Evolutionary conservation across 2,797 vertebrate genomes (phyloP).

Genomic region (Chaetodon trifasciatus): DNA sequence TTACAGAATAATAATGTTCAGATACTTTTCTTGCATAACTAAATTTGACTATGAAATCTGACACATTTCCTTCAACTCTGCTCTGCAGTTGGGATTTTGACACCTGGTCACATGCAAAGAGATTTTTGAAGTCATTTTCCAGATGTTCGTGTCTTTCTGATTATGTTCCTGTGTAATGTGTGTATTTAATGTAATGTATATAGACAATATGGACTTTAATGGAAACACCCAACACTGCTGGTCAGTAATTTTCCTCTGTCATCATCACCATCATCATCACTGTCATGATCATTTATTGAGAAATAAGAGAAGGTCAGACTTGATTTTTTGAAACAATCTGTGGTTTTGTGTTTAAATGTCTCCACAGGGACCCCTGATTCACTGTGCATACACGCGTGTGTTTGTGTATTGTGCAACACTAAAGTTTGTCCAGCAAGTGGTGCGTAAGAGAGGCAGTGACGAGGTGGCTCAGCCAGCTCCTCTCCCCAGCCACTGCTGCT

Average conservation of each 20-base stretch:
- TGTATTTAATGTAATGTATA: not conserved
- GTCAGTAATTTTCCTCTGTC: conserved; percentile 37
- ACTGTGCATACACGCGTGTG: not conserved
- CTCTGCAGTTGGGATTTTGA: too few species aligned
- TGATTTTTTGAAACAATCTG: not conserved
- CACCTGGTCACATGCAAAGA: not conserved
- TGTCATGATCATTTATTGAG: conserved; percentile 7
- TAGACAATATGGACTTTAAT: not conserved
- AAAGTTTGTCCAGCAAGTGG: not conserved
- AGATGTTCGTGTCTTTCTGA: not conserved
- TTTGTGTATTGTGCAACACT: conserved; percentile 41
- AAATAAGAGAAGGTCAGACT: conserved; percentile 46
- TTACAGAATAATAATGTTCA: not conserved
- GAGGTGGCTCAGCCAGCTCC: not conserved
- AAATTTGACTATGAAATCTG: not conserved
- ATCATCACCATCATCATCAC: not conserved
- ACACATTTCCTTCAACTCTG: too few species aligned
- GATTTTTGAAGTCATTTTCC: not conserved
- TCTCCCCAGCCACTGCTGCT: not conserved
- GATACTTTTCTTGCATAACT: not conserved
- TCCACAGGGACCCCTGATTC: conserved; percentile 8
- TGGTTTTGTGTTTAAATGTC: not conserved
- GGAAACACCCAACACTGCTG: not conserved
- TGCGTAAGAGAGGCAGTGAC: conserved; percentile 38
- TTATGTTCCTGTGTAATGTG: not conserved